A percentile compares a stretch with the other conserved stretches of the same genome.
Evolutionary conservation across 2,888 invertebrate genomes (phyloP).

Genomic region (Drosophila niveifrons): DNA sequence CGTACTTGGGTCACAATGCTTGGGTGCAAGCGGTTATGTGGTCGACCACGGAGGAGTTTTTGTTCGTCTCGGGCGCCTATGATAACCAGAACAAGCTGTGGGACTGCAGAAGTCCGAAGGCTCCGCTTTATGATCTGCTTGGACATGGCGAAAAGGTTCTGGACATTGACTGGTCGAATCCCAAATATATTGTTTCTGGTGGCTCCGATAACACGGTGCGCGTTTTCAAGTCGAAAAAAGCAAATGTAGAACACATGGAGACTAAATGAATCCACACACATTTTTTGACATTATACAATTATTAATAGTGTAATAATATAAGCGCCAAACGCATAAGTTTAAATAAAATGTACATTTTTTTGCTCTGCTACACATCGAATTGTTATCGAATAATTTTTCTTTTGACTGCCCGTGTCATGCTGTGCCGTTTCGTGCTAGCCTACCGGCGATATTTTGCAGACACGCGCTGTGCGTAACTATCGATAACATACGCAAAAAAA

Average conservation of each 20-base stretch:
- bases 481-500: slow-evolving; percentile 35
- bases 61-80: slow-evolving; percentile 97
- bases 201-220: slow-evolving; percentile 97
- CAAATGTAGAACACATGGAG: slow-evolving; percentile 58
- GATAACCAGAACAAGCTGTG: slow-evolving; percentile 97
- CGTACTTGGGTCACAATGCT: slow-evolving; percentile 93
- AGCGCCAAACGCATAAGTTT: slow-evolving; percentile 39
- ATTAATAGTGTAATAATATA: slow-evolving; percentile 48
- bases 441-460: slow-evolving; percentile 52
- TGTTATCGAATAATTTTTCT: slow-evolving; percentile 29
- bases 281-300: slow-evolving; percentile 26
- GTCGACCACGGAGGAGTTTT: slow-evolving; percentile 92
- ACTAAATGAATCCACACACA: slow-evolving; percentile 39
- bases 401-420: slow-evolving; percentile 7
- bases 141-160: slow-evolving; percentile 98
- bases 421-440: too few relatives aligned
- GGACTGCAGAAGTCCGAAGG: slow-evolving; percentile 97
- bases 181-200: slow-evolving; percentile 94
- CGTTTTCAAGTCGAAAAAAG: slow-evolving; percentile 89
- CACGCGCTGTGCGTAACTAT: slow-evolving; percentile 26
- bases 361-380: slow-evolving; percentile 13
- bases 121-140: slow-evolving; percentile 95
- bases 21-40: slow-evolving; percentile 97
- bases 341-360: slow-evolving; percentile 54
- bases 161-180: slow-evolving; percentile 97